phyloP scores from a whole-genome alignment of 2,888 invertebrate genomes.

The Synanthedon vespiformis region DNA sequence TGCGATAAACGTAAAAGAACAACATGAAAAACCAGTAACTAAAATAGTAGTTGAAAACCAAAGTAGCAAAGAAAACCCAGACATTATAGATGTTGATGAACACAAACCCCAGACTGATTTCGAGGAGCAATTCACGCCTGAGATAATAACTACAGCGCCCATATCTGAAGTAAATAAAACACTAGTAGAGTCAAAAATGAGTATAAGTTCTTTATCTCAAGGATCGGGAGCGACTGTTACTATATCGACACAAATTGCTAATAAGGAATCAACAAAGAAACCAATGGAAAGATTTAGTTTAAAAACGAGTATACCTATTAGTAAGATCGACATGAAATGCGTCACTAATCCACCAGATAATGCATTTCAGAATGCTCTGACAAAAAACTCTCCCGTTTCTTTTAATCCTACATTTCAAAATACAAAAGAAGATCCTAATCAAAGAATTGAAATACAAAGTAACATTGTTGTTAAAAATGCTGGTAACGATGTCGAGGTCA shows the following conservation, averaged over 20 bases:
- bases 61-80: slow-evolving; percentile 1
- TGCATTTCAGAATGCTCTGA: slow-evolving; percentile 18
- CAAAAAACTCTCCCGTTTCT: slow-evolving; percentile 17
- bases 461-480: slow-evolving; percentile 54
- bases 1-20: slow-evolving; percentile 18
- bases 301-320: slow-evolving; percentile 63
- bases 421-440: slow-evolving; percentile 16
- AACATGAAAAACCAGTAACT: slow-evolving; percentile 5
- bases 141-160: slow-evolving; percentile 33
- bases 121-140: slow-evolving; percentile 50
- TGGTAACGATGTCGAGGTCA: slow-evolving; percentile 21
- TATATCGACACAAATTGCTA: slow-evolving; percentile 20
- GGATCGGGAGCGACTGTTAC: slow-evolving; percentile 41
- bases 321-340: slow-evolving; percentile 60
- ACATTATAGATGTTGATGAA: slow-evolving; percentile 6
- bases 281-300: slow-evolving; percentile 47
- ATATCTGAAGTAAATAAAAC: slow-evolving; percentile 19
- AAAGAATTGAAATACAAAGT: slow-evolving; percentile 55
- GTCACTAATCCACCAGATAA: slow-evolving; percentile 34
- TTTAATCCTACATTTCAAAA: slow-evolving; percentile 29
- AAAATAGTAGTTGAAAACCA: slow-evolving; percentile 4
- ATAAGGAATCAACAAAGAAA: slow-evolving; percentile 43
- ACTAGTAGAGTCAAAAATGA: slow-evolving; percentile 38
- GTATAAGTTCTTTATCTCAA: slow-evolving; percentile 40
- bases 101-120: slow-evolving; percentile 38